Evolutionary conservation across 2,113 vertebrate species (phyloP).

Genomic region (Poicephalus meyeri): DNA sequence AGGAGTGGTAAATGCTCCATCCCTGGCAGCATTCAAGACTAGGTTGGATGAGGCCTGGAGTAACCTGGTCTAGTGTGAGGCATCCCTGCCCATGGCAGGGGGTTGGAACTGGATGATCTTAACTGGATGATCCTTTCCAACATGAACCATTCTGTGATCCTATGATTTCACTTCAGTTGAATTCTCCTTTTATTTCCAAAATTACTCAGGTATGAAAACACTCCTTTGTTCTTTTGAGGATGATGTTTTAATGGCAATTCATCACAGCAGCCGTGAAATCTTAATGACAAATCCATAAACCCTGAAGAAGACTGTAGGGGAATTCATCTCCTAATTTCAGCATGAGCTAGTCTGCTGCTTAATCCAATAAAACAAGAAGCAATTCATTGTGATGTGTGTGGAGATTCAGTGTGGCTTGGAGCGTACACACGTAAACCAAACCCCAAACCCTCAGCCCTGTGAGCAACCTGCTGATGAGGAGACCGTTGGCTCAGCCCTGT

Average conservation of each 20-base stretch:
- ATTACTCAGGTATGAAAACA: not conserved
- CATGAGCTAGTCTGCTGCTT: not conserved
- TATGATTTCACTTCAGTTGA: not conserved
- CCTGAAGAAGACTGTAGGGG: not conserved
- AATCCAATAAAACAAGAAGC: not conserved
- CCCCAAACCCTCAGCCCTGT: not conserved
- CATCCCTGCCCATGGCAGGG: not conserved
- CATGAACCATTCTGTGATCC: not conserved
- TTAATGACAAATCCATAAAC: constrained; percentile 46
- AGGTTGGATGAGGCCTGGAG: not conserved
- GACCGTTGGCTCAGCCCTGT: not conserved
- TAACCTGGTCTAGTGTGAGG: not conserved
- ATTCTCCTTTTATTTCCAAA: not conserved
- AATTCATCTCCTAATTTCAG: constrained; percentile 59
- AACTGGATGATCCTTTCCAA: not conserved
- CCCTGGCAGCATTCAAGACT: not conserved
- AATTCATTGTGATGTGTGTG: constrained; percentile 8
- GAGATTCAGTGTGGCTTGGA: constrained; percentile 20
- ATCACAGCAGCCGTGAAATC: constrained; percentile 38
- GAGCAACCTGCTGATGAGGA: not conserved
- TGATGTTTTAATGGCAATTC: constrained; percentile 26
- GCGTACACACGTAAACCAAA: not conserved
- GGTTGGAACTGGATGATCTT: not conserved
- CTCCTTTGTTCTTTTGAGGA: constrained; percentile 6
- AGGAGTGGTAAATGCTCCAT: not conserved